Base-by-base conservation (phyloP, 2,888 invertebrate genomes). In the Tachina grossa region DNA sequence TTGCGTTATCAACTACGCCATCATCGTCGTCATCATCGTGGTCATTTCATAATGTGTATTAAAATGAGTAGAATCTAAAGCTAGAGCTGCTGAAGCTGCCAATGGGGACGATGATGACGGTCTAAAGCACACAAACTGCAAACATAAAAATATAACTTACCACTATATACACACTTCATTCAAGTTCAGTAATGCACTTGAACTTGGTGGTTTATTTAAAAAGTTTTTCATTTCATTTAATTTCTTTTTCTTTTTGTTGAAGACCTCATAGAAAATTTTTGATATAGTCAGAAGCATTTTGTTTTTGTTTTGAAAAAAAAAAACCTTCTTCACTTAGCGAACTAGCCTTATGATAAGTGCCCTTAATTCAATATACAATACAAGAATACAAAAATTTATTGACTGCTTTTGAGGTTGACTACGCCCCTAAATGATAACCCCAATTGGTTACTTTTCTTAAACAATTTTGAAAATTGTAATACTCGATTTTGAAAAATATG, bases 191-290 rank as follows among this genome's bases (percentile, higher is more conserved):
- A 85, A 88, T 87, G 89, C 89, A 87, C 87, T 88, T 87, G 88
- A 88, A 89, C 88, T 90, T 89, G 90, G 88, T 88, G 88, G 31
- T 53, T 69, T 75, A 61, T 53, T 81, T 68, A 13, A 65, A 41
- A 66, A 19, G 47, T 41, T 49, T 10, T 43, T 45, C 9, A 2
- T 9, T 16, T 19, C 6, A 45, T 59, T 59, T 59, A 41, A 53
- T 13, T 13, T 19, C 10, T 19, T 41, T 57, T 19, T 47, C 14
- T 78, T 69, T 53, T 43, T 9, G 3, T 14, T 9, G 3, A 43
- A 55, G 1, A 31, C 13, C 49, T 9, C 0, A 2, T 47, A 13
- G 72, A 39, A 59, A 59, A 57, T 22, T 14, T 43, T 9, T 10
- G n/a, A 49, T 31, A 6, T 31, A 31, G 5, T 5, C 6, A 31